Base-by-base conservation (phyloP, 2,113 vertebrate genomes). In the Labeo catla region DNA sequence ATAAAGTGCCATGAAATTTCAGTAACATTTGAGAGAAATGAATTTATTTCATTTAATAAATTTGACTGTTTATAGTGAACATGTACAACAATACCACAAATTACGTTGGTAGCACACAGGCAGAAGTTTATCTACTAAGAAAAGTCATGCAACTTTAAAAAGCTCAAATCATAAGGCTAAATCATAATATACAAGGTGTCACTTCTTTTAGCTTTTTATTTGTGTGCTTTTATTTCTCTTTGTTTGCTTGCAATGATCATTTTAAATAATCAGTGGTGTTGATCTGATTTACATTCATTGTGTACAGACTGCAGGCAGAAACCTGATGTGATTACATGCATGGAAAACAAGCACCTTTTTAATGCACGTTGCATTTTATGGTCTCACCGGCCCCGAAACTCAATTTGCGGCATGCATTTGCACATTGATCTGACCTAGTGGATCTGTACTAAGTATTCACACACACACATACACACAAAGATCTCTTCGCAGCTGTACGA, bases 381-480 rank as follows among this genome's bases (percentile, higher is more conserved):
- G 59, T 76, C 23, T 73, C 54, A 70, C 11, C 39, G 12, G 77
- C 66, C 16, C 43, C 28, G 70, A 57, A 80, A 68, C 80, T 82
- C 23, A 82, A 77, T 81, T 76, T 82, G 52, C 23, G 16, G 19
- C 7, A 28, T 77, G 47, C 61, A 73, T 81, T 73, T 73, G 66
- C 76, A 59, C 77, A 76, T 57, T 82, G 76, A 85, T 85, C 83
- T 50, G 79, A 34, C 28, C 19, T 63, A 84, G n/a, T 1, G 52
- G 39, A 79, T 39, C 74, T 68, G 54, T 68, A 85, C 54, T 72
- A 52, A 84, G 72, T 77, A 89, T 28, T 73, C 77, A 13, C 50
- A 36, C 5, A 23, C 47, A 36, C 47, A 84, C 21, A 52, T 9
- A 34, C 57, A 83, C 54, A 15, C 50, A 57, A 34, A 23, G 7